Conservation (phyloP, 2,797 vertebrate genomes). For the Myotis planiceps region DNA sequence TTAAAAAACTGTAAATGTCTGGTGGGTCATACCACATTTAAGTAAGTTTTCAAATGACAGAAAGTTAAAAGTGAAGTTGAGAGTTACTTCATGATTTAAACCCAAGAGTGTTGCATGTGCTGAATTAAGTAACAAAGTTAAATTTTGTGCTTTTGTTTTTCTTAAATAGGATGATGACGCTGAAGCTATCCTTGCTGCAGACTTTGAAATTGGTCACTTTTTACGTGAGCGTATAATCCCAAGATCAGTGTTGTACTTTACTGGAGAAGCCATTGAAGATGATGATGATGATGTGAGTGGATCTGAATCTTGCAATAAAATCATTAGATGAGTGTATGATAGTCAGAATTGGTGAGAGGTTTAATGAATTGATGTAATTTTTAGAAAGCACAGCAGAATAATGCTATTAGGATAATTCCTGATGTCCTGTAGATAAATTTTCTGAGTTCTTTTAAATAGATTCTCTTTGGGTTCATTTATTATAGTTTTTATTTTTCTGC, state of each 20-base stretch:
- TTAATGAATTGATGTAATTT: background rate
- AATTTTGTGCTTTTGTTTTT: constrained; percentile 20
- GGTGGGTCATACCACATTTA: background rate
- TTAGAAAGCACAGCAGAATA: background rate
- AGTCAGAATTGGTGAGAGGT: background rate
- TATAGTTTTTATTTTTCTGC: background rate
- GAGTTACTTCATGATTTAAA: background rate
- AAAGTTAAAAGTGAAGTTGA: background rate
- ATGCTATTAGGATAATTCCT: background rate
- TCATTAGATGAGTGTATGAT: background rate
- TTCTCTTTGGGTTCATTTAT: background rate
- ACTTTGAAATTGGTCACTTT: constrained; percentile 99
- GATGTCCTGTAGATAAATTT: background rate
- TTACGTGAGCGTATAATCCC: constrained; percentile 97
- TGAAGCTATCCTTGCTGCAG: constrained; percentile 96
- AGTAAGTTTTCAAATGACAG: background rate
- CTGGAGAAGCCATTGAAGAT: constrained; percentile 99
- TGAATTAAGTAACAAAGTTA: background rate
- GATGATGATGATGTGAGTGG: constrained; percentile 97
- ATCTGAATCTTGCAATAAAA: background rate
- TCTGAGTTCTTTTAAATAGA: background rate
- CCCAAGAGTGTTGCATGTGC: background rate
- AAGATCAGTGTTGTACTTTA: constrained; percentile 97
- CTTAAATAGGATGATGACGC: constrained; percentile 94
- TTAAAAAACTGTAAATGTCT: background rate